A percentile compares a stretch with the other conserved stretches of the same genome.
phyloP scores from a whole-genome alignment of 2,888 invertebrate genomes.

The Phrixothrix hirtus region DNA sequence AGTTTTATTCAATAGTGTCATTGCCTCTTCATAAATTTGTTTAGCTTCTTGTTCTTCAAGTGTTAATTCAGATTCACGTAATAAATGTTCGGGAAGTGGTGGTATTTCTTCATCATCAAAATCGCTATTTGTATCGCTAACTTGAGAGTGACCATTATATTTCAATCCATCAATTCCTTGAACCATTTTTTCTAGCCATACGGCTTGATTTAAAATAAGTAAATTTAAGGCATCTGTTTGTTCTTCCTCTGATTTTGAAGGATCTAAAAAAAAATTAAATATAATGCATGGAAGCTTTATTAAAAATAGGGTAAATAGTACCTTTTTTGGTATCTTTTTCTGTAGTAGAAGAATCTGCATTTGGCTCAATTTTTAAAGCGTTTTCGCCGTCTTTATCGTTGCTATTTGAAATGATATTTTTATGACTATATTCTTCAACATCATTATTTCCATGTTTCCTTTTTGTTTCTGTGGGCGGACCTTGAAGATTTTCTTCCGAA shows the following conservation, averaged over 20 bases:
- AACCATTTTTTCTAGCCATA: constrained; percentile 56
- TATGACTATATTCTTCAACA: constrained; percentile 42
- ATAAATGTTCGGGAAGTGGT: constrained; percentile 57
- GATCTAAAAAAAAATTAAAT: constrained; percentile 12
- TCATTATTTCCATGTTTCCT: constrained; percentile 32
- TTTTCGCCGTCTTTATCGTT: constrained; percentile 46
- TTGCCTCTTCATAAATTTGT: constrained; percentile 72
- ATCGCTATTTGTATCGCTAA: constrained; percentile 44
- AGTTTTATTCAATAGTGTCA: constrained; percentile 71
- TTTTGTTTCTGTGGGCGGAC: constrained; percentile 33
- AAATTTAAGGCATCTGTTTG: constrained; percentile 46
- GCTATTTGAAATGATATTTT: constrained; percentile 47
- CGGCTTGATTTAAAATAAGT: constrained; percentile 50
- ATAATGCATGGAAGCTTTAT: constrained; percentile 3
- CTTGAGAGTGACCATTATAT: constrained; percentile 50
- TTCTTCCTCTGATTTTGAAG: constrained; percentile 29
- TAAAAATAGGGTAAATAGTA: constrained; percentile 13
- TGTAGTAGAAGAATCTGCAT: constrained; percentile 54
- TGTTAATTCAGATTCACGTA: constrained; percentile 59
- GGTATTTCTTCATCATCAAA: constrained; percentile 61
- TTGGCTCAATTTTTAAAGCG: constrained; percentile 50
- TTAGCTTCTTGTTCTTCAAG: constrained; percentile 74
- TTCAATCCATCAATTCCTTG: constrained; percentile 53
- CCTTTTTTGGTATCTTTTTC: constrained; percentile 50
- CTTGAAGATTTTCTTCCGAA: constrained; percentile 43